Evolutionary conservation across 2,797 vertebrate genomes (phyloP).

Genomic region (Ataeniobius toweri): DNA sequence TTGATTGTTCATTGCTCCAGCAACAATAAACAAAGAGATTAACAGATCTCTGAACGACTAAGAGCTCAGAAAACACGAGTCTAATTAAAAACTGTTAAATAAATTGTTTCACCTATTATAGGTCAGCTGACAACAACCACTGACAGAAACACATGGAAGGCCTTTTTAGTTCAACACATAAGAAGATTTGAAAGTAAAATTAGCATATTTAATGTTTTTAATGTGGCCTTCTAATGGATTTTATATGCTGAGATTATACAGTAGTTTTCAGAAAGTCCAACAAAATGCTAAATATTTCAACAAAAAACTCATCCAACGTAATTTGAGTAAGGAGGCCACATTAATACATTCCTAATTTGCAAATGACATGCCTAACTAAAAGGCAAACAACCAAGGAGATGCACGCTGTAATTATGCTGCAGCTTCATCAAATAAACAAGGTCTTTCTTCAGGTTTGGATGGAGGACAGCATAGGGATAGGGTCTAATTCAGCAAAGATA

Average conservation of each 20-base stretch:
- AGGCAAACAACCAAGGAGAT: conserved; percentile 39
- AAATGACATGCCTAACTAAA: conserved; percentile 60
- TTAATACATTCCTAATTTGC: conserved; percentile 55
- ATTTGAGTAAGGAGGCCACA: conserved; percentile 49
- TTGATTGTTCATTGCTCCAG: conserved; percentile 67
- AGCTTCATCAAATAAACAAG: conserved; percentile 54
- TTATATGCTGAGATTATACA: conserved; percentile 28
- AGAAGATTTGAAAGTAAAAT: conserved; percentile 24
- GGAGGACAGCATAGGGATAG: conserved; percentile 45
- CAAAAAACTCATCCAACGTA: conserved; percentile 41
- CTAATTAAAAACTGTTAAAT: conserved; percentile 69
- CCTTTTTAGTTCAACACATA: conserved; percentile 36
- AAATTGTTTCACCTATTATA: conserved; percentile 48
- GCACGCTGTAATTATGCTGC: conserved; percentile 63
- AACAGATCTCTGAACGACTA: conserved; percentile 66
- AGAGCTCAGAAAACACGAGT: conserved; percentile 70
- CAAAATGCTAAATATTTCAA: conserved; percentile 32
- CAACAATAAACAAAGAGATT: conserved; percentile 70
- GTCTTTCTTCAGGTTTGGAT: conserved; percentile 48
- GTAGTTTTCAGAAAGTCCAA: conserved; percentile 24
- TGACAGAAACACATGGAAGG: conserved; percentile 71
- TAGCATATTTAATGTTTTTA: neutral
- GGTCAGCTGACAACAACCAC: conserved; percentile 59
- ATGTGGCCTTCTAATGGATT: conserved; percentile 26
- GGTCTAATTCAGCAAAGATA: conserved; percentile 60